Evolutionary conservation across 2,113 vertebrate genomes (phyloP).

Genomic region (Chelonoidis abingdonii): DNA sequence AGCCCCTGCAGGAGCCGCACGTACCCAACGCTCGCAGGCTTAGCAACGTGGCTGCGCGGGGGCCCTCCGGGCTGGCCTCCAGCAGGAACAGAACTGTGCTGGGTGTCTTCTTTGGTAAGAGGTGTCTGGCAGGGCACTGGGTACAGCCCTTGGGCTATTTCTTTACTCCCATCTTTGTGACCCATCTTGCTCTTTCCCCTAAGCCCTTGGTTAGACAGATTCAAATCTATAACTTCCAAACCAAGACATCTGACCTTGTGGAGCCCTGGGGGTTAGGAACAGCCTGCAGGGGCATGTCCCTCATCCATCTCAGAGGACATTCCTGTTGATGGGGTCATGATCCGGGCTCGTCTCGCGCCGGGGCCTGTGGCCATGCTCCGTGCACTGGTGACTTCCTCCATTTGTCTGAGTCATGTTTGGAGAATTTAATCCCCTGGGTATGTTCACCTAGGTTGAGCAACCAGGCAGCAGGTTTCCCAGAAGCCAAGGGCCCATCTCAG

Average conservation of each 20-base stretch:
- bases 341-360: background rate
- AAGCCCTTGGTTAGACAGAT: background rate
- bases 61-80: slow-evolving; percentile 82
- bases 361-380: background rate
- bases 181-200: background rate
- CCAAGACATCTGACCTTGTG: background rate
- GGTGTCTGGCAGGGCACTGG: fast-evolving
- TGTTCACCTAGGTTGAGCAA: background rate
- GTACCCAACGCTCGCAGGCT: slow-evolving; percentile 89
- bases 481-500: background rate
- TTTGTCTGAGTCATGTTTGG: background rate
- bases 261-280: background rate
- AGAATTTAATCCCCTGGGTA: background rate
- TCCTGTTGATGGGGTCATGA: background rate
- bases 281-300: background rate
- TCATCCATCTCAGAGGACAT: background rate
- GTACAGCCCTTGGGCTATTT: background rate
- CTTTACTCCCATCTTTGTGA: background rate
- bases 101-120: slow-evolving; percentile 92
- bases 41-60: slow-evolving; percentile 73
- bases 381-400: background rate
- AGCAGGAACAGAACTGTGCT: slow-evolving; percentile 87
- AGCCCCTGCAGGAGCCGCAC: slow-evolving; percentile 80
- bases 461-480: background rate
- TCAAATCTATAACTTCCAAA: fast-evolving